phyloP scores from a whole-genome alignment of 2,113 vertebrate species.

The Chlamydotis undulata region DNA sequence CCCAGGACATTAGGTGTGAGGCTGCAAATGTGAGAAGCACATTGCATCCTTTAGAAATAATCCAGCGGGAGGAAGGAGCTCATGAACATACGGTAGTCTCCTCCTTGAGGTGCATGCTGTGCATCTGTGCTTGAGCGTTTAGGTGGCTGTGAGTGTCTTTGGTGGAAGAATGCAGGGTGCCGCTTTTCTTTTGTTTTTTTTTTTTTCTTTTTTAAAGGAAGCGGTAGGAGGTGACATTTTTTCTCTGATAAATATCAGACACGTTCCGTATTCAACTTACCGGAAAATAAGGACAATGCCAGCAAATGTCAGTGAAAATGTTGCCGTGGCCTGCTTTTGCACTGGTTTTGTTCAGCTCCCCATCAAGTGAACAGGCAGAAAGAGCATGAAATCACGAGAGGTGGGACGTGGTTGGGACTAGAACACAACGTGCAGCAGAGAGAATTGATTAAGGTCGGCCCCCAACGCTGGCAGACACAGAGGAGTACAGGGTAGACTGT shows the following conservation, averaged over 20 bases:
- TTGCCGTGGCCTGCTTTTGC: not conserved
- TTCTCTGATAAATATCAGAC: conserved; percentile 11
- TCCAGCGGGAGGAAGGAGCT: not conserved
- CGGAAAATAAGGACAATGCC: not conserved
- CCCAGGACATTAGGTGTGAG: not conserved
- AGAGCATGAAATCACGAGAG: not conserved
- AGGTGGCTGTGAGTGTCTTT: not conserved
- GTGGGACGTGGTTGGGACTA: rapidly evolving
- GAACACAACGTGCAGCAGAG: not conserved
- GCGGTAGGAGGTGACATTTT: not conserved
- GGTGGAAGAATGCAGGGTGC: not conserved
- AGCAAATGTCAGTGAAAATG: not conserved
- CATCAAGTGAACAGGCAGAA: not conserved
- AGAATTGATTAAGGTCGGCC: not conserved
- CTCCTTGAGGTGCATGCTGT: not conserved
- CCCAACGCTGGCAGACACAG: not conserved
- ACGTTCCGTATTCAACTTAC: not conserved
- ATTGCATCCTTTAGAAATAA: not conserved
- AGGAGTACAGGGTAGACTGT: not conserved
- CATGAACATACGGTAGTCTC: not conserved
- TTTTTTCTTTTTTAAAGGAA: not conserved
- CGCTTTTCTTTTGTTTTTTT: not conserved
- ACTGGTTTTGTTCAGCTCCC: not conserved
- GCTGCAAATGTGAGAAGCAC: not conserved
- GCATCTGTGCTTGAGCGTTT: not conserved